Percentiles rank a stretch among this genome's conserved stretches.
phyloP scores from a whole-genome alignment of 2,888 invertebrate species.

The Rotaria macrura region DNA sequence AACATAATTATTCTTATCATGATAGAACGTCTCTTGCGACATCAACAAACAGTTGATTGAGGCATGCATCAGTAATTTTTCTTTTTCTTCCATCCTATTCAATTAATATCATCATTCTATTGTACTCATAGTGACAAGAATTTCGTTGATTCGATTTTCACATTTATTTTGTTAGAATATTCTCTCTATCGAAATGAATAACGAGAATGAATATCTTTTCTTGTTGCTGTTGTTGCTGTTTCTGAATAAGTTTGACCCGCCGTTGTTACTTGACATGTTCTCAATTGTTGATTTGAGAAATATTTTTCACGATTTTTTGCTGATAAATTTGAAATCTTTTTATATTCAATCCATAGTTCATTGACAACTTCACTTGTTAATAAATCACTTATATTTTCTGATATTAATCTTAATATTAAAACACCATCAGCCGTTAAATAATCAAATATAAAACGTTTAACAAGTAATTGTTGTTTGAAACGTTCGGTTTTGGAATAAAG shows the following conservation, averaged over 20 bases:
- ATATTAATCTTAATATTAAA: not conserved
- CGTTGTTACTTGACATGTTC: not conserved
- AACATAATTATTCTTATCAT: not conserved
- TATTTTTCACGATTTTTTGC: conserved; percentile 5
- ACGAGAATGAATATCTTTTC: not conserved
- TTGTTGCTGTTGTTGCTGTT: not conserved
- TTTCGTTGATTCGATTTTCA: not conserved
- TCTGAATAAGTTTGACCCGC: not conserved
- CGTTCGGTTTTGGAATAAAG: not conserved
- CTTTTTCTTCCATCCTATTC: not conserved
- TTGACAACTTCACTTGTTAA: conserved; percentile 10
- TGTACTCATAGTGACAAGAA: not conserved
- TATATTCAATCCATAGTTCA: conserved; percentile 1
- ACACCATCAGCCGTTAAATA: not conserved
- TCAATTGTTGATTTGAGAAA: not conserved
- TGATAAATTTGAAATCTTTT: not conserved
- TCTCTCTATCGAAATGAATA: not conserved
- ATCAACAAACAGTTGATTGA: not conserved
- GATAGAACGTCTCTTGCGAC: not conserved
- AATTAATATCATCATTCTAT: not conserved
- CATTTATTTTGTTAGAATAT: not conserved
- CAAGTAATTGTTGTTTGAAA: not conserved
- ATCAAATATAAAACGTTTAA: conserved; percentile 16
- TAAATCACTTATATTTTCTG: conserved; percentile 18
- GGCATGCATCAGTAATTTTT: not conserved